A percentile compares a stretch with the other conserved stretches of the same genome.
Conservation (phyloP, 2,113 vertebrate genomes). For the Phodopus roborovskii region DNA sequence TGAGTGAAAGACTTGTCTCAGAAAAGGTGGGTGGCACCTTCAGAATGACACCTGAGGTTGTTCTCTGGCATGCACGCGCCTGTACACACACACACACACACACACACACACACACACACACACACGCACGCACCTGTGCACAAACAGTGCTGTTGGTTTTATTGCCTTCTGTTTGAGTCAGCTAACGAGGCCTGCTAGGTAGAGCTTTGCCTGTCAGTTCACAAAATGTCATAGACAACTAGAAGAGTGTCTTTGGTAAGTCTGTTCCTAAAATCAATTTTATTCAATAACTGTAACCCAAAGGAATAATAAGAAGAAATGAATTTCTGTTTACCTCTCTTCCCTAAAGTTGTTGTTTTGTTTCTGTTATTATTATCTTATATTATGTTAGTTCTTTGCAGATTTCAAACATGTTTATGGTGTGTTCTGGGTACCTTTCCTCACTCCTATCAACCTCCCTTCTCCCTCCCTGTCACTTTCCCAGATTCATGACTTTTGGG, state of each 20-base stretch:
- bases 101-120: no score
- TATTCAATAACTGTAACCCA: not conserved
- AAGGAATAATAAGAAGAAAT: not conserved
- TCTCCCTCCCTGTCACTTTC: not conserved
- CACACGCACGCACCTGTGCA: not conserved
- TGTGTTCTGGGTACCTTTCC: no score
- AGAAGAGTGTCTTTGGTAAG: fast-evolving
- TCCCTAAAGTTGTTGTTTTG: not conserved
- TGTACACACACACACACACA: not conserved
- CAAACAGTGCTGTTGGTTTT: no score
- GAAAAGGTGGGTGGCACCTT: not conserved
- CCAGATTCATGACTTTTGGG: not conserved
- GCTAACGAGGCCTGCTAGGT: not conserved
- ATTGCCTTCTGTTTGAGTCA: no score
- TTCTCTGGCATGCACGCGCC: no score
- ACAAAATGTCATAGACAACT: not conserved
- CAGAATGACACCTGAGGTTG: not conserved
- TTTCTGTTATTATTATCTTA: not conserved
- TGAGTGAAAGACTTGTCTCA: not conserved
- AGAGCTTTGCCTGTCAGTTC: no score
- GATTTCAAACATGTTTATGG: not conserved
- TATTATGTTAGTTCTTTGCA: not conserved
- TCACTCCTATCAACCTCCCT: not conserved
- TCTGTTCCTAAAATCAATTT: not conserved
- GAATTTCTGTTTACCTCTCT: not conserved